Evolutionary conservation across 2,888 invertebrate genomes (phyloP), one percentile per base, ranked within the genome.

Genomic region (Eupithecia subfuscata): DNA sequence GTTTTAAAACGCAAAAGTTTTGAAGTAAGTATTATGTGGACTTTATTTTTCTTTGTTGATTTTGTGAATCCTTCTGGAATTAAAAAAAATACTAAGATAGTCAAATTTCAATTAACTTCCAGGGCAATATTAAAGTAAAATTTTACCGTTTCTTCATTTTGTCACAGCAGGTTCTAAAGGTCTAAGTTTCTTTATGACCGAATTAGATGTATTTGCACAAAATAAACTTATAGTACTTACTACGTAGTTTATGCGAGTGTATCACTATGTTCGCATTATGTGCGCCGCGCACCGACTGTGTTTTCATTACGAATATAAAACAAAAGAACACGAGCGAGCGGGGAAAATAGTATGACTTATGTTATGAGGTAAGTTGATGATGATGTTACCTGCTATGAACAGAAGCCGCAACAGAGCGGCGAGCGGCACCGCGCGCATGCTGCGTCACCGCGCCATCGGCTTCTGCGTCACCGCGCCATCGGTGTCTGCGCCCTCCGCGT

Each of bases 331-430:
- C n/a, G n/a, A n/a, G n/a, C n/a, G n/a, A n/a, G n/a, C n/a, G n/a
- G n/a, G n/a, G n/a, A n/a, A n/a, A n/a, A n/a, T n/a, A n/a, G n/a
- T n/a, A n/a, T n/a, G n/a, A n/a, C n/a, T 4, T 34, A 34, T 5
- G 2, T 34, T 37, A 37, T 37, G 37, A 37, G 30, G 30, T 37
- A 2, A 37, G 0, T 37, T 37, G 37, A 37, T 37, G 37, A 37
- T 37, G 37, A 37, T 2, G 37, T 37, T 37, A 37, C 94, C 92
- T 89, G 93, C 91, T 78, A 94, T 81, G 74, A 94, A 81, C 43
- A 94, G 83, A 56, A 94, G 93, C 91, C 94, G 92, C 93, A 94
- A 83, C 40, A 94, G 82, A 75, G 91, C 92, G 90, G 93, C 92
- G 75, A 91, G 83, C 84, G 88, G 90, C 91, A 83, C 90, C 84